Evolutionary conservation across 2,113 vertebrate species (phyloP).

Genomic region (Neolamprologus sp.): DNA sequence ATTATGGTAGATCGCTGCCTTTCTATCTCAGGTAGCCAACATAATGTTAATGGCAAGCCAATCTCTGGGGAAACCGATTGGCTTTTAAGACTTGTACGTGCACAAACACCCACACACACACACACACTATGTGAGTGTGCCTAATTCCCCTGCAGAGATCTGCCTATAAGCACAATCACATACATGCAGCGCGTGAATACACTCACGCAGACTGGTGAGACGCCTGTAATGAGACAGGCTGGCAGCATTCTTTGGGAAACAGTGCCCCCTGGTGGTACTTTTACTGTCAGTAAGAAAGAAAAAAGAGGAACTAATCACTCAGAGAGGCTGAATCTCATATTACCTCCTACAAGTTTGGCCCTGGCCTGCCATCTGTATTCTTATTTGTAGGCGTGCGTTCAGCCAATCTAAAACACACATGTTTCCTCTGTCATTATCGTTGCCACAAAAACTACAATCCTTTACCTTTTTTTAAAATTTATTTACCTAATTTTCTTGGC

Average conservation of each 20-base stretch:
- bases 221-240: neutral
- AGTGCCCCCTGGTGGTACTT: neutral
- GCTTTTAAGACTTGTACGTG: neutral
- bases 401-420: neutral
- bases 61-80: neutral
- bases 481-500: rapidly evolving
- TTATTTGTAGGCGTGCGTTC: neutral
- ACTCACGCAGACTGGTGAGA: neutral
- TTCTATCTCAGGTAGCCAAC: neutral
- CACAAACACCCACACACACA: neutral
- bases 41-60: neutral
- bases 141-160: neutral
- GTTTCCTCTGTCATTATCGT: rapidly evolving
- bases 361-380: neutral
- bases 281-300: neutral
- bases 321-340: neutral
- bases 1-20: neutral
- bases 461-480: neutral
- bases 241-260: neutral
- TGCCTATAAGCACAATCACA: neutral
- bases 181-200: neutral
- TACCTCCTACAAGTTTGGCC: neutral
- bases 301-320: neutral
- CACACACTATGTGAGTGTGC: neutral
- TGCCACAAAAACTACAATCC: neutral